Percentiles rank a stretch among this genome's conserved stretches.
phyloP scores from a whole-genome alignment of 2,797 vertebrate genomes.

The Onychomys arenicola region DNA sequence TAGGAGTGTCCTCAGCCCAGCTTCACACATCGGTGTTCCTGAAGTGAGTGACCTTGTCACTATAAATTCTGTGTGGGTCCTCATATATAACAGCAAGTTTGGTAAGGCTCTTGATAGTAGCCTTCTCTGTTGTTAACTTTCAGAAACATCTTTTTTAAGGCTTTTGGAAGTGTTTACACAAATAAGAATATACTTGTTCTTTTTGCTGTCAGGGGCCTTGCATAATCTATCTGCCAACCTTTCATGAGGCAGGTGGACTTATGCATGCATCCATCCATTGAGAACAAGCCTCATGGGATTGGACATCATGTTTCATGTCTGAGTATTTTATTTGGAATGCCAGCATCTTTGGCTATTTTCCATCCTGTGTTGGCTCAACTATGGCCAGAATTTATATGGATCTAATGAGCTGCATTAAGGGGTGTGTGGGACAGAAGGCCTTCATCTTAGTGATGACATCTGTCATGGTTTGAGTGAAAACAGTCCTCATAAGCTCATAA shows the following conservation, averaged over 20 bases:
- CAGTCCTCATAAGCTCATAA: not conserved
- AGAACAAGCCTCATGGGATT: not conserved
- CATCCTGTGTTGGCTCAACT: not conserved
- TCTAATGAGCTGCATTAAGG: not conserved
- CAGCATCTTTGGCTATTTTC: not conserved
- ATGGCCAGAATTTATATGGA: not conserved
- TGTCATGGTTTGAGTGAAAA: not conserved
- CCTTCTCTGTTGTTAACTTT: not conserved
- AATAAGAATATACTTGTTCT: not conserved
- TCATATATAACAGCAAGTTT: not conserved
- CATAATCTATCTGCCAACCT: not conserved
- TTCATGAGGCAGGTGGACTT: not conserved
- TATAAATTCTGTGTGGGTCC: not conserved
- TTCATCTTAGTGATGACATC: not conserved
- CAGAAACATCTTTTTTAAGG: not conserved
- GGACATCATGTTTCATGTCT: not conserved
- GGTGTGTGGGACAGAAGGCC: not conserved
- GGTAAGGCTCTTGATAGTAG: not conserved
- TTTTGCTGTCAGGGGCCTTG: not conserved
- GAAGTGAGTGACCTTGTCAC: not conserved
- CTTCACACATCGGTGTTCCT: not conserved
- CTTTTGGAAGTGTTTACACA: not conserved
- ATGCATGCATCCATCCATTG: not conserved
- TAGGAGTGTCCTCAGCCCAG: not conserved
- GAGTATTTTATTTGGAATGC: not conserved